These are phyloP conservation scores for Rhincodon typus DNA, from an alignment of 2,797 vertebrate species.

Conservation along the genomic window DNA sequence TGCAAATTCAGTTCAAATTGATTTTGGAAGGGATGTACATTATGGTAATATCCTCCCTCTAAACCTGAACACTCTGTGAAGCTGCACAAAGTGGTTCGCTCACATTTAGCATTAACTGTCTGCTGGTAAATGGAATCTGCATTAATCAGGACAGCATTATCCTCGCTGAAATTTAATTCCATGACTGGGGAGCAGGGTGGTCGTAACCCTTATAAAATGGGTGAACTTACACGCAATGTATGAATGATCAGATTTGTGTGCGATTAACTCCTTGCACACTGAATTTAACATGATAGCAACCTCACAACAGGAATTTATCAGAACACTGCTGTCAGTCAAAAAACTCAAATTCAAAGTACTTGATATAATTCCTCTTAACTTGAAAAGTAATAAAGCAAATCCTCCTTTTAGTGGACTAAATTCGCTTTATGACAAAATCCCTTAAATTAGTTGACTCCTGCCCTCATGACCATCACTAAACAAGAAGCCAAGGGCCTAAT, in stretches of 20 bases:
- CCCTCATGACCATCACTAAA: background rate
- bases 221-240: no score
- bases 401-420: background rate
- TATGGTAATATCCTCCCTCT: background rate
- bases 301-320: background rate
- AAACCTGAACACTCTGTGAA: background rate
- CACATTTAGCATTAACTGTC: background rate
- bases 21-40: background rate
- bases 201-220: no score
- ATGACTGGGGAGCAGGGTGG: no score
- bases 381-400: background rate
- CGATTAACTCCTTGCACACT: background rate
- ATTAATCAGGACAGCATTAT: background rate
- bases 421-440: background rate
- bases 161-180: no score
- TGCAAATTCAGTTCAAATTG: background rate
- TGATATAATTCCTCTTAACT: background rate
- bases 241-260: no score
- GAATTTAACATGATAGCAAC: background rate
- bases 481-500: background rate
- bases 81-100: background rate
- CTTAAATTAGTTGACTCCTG: background rate
- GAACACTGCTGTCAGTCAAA: background rate
- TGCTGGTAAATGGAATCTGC: background rate
- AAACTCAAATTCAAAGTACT: background rate